Evolutionary conservation across 2,797 vertebrate species (phyloP).

Genomic region (Arctocebus calabarensis): DNA sequence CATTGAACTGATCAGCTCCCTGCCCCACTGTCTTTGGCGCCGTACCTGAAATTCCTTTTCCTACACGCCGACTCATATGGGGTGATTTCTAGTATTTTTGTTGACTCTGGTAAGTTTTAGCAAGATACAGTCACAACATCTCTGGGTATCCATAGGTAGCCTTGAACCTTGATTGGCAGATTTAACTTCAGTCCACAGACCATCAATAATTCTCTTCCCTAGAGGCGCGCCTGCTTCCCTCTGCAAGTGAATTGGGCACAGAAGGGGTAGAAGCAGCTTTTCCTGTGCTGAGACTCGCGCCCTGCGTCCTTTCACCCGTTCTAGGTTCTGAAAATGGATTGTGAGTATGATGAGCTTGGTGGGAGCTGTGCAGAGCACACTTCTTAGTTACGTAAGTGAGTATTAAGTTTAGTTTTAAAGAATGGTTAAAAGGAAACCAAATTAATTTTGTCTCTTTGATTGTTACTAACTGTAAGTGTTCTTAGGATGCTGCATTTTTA

Average conservation of each 20-base stretch:
- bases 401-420: not conserved
- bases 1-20: fast-evolving
- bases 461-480: not conserved
- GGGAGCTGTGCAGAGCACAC: not conserved
- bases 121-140: not conserved
- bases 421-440: not conserved
- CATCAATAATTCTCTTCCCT: not conserved
- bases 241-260: not conserved
- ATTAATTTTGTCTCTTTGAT: not conserved
- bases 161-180: not conserved
- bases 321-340: not conserved
- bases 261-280: slow-evolving; percentile 73
- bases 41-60: fast-evolving
- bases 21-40: fast-evolving
- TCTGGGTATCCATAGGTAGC: fast-evolving
- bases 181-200: slow-evolving; percentile 20
- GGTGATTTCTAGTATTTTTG: not conserved
- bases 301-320: slow-evolving; percentile 67
- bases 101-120: not conserved
- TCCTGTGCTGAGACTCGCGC: slow-evolving; percentile 84
- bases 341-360: slow-evolving; percentile 74
- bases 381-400: too few species aligned
- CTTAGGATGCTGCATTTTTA: not conserved
- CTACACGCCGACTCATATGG: fast-evolving
- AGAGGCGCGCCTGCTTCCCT: slow-evolving; percentile 70